Evolutionary conservation across 2,888 invertebrate genomes (phyloP).

Genomic region (Eupithecia dodoneata): DNA sequence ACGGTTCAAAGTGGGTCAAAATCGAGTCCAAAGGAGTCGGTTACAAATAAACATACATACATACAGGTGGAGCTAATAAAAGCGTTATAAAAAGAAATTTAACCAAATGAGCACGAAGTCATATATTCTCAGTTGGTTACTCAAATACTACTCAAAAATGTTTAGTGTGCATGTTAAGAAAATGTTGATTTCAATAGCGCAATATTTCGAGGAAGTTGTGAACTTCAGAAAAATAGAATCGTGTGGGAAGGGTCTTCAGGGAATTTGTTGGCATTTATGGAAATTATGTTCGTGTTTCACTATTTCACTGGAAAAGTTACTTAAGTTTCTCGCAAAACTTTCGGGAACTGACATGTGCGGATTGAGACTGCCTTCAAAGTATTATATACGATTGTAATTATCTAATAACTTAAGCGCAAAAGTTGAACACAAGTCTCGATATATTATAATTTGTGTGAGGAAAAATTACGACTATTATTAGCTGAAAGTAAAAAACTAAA

Average conservation of each 20-base stretch:
- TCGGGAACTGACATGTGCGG: not conserved
- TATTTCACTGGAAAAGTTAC: not conserved
- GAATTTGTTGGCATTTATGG: constrained; percentile 6
- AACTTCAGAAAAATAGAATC: not conserved
- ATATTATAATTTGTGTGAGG: not conserved
- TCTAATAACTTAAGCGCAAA: not conserved
- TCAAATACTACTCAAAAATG: not conserved
- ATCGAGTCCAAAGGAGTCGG: too few species aligned
- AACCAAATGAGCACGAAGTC: not conserved
- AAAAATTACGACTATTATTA: not conserved
- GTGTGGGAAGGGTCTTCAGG: not conserved
- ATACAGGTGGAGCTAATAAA: too few species aligned
- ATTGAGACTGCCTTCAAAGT: not conserved
- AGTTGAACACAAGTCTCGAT: not conserved
- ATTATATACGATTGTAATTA: not conserved
- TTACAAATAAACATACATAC: too few species aligned
- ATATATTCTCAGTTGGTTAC: not conserved
- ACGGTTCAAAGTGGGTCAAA: too few species aligned
- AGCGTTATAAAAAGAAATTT: too few species aligned
- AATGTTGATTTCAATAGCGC: not conserved
- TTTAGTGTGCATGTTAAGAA: not conserved
- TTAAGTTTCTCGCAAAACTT: not conserved
- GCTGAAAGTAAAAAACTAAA: not conserved
- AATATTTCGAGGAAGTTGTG: not conserved
- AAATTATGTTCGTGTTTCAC: constrained; percentile 6